phyloP scores from a whole-genome alignment of 1,140 invertebrate species.

The Scaptomyza montana region DNA sequence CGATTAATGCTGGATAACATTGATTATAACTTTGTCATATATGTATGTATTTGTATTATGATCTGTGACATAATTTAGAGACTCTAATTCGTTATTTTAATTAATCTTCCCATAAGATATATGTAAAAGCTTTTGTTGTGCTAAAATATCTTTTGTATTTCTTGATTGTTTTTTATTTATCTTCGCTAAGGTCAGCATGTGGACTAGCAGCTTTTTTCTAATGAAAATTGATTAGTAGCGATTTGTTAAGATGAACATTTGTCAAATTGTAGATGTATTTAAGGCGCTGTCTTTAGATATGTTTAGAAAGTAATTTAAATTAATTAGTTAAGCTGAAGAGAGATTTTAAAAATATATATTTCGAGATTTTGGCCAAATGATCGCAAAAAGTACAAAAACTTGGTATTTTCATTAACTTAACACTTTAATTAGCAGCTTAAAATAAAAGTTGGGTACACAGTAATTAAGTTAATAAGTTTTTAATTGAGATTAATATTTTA shows the following conservation, averaged over 20 bases:
- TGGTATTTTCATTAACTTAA: not conserved
- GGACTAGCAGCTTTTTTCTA: constrained; percentile 23
- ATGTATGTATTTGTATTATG: too few relatives aligned
- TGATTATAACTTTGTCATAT: too few relatives aligned
- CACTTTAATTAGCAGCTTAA: not conserved
- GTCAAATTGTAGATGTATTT: not conserved
- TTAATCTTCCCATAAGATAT: constrained; percentile 8
- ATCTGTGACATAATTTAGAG: not conserved
- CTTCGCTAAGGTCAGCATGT: constrained; percentile 38
- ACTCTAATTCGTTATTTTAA: not conserved
- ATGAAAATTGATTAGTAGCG: constrained; percentile 21
- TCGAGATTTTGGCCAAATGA: not conserved
- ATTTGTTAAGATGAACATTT: not conserved
- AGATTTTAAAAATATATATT: too few relatives aligned
- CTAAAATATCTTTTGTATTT: constrained; percentile 4
- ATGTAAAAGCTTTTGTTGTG: constrained; percentile 6
- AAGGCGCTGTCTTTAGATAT: too few relatives aligned
- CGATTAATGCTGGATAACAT: not conserved
- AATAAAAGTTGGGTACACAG: not conserved
- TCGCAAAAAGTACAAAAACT: not conserved
- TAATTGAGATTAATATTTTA: too few relatives aligned
- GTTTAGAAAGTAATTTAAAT: too few relatives aligned
- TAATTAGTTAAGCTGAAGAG: too few relatives aligned
- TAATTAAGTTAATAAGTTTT: too few relatives aligned
- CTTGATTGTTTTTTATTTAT: constrained; percentile 62